Evolutionary conservation across 2,797 vertebrate genomes (phyloP).

Genomic region (Sebastes variabilis): DNA sequence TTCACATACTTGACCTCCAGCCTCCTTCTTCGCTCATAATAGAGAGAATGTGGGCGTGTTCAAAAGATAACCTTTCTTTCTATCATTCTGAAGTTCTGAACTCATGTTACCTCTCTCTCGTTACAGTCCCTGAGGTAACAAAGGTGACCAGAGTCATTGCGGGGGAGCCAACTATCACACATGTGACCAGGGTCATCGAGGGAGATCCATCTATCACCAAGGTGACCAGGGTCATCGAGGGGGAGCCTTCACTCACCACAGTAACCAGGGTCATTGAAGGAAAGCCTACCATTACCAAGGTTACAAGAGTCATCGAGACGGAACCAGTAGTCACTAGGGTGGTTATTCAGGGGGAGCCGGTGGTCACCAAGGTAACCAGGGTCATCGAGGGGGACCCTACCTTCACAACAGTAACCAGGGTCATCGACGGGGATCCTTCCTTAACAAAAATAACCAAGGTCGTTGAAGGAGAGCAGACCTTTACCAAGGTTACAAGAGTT

Average conservation of each 20-base stretch:
- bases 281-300: constrained; percentile 70
- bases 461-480: constrained; percentile 74
- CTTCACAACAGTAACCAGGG: constrained; percentile 18
- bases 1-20: not conserved
- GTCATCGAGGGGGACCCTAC: constrained; percentile 66
- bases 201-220: constrained; percentile 64
- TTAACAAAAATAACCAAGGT: constrained; percentile 76
- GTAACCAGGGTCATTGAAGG: constrained; percentile 71
- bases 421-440: constrained; percentile 79
- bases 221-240: constrained; percentile 72
- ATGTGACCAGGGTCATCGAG: constrained; percentile 77
- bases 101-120: not conserved
- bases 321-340: not conserved
- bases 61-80: not conserved
- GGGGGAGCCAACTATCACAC: constrained; percentile 27
- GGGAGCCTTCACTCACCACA: constrained; percentile 57
- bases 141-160: constrained; percentile 79
- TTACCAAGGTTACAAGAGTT: constrained; percentile 47
- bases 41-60: not conserved
- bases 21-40: not conserved
- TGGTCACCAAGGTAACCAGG: not conserved
- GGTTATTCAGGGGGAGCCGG: not conserved
- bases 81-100: not conserved
- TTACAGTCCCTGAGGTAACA: constrained; percentile 76
- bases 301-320: constrained; percentile 50